phyloP scores from a whole-genome alignment of 2,797 vertebrate genomes.

The Dryobates pubescens region DNA sequence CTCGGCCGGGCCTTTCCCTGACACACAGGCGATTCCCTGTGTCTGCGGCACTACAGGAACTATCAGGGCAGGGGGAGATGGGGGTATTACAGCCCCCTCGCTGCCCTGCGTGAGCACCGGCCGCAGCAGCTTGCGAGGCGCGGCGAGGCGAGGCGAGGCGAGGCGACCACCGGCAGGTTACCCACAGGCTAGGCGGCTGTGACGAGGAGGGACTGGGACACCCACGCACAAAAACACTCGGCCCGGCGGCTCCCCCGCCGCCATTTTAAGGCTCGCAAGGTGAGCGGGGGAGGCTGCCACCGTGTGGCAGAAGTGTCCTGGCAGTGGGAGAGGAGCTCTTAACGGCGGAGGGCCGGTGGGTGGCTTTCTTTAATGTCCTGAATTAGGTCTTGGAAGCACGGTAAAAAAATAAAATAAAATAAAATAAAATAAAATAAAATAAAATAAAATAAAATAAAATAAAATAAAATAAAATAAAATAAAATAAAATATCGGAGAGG shows the following conservation, averaged over 20 bases:
- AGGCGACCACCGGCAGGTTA: too few species aligned
- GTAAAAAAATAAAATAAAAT: not conserved
- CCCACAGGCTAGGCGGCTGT: fast-evolving
- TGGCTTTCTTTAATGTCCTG: too few species aligned
- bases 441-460: too few species aligned
- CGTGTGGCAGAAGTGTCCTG: not conserved
- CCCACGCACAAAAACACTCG: fast-evolving
- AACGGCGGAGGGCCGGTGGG: fast-evolving
- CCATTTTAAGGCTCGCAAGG: not conserved
- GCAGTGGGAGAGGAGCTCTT: fast-evolving
- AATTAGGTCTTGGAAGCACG: not conserved
- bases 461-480: too few species aligned
- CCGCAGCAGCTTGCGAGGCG: fast-evolving
- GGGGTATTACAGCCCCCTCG: too few species aligned
- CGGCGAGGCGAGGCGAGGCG: too few species aligned
- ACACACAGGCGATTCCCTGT: fast-evolving
- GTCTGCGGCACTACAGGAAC: fast-evolving
- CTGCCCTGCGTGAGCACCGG: too few species aligned
- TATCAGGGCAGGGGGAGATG: fast-evolving
- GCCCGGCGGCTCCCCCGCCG: fast-evolving
- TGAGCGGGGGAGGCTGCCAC: fast-evolving
- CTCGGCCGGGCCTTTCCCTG: too few species aligned
- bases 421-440: too few species aligned
- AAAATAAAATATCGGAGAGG: not conserved
- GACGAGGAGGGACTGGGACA: fast-evolving